These are phyloP conservation scores for Gallinago solitaria DNA, from an alignment of 2,797 vertebrate genomes.

Conservation along the genomic window DNA sequence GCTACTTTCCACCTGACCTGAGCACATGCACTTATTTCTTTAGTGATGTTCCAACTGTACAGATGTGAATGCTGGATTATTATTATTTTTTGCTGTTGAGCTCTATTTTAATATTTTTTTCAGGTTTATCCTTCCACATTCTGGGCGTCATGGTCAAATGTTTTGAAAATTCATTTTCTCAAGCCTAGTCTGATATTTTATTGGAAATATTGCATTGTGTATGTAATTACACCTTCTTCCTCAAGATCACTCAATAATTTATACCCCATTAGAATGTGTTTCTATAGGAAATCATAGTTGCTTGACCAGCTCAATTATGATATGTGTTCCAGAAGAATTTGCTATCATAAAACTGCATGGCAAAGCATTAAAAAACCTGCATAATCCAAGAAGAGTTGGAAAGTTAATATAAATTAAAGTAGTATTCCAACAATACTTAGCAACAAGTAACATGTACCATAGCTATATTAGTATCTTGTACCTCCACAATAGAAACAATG, in stretches of 20 bases:
- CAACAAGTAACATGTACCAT: not conserved
- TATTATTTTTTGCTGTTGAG: not conserved
- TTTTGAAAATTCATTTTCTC: conserved; percentile 37
- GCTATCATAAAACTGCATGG: not conserved
- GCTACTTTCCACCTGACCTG: conserved; percentile 33
- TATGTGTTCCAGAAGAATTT: conserved; percentile 13
- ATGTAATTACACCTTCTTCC: conserved; percentile 6
- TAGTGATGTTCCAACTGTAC: conserved; percentile 3
- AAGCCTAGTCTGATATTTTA: conserved; percentile 1
- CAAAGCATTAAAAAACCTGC: not conserved
- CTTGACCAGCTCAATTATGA: conserved; percentile 15
- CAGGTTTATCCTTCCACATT: not conserved
- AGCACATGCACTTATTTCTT: conserved; percentile 5
- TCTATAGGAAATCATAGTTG: conserved; percentile 15
- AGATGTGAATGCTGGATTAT: not conserved
- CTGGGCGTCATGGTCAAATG: not conserved
- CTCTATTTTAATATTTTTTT: conserved; percentile 9
- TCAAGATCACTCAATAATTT: not conserved
- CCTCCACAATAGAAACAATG: not conserved
- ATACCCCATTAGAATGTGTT: not conserved
- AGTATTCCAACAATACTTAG: not conserved
- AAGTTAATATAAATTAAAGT: not conserved
- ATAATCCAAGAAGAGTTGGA: not conserved
- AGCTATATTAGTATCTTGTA: not conserved
- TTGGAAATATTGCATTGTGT: not conserved